Evolutionary conservation across 37 sponge, comb jelly and placozoan genomes (phyloP).

Genomic region (Dysidea cf. avara): DNA sequence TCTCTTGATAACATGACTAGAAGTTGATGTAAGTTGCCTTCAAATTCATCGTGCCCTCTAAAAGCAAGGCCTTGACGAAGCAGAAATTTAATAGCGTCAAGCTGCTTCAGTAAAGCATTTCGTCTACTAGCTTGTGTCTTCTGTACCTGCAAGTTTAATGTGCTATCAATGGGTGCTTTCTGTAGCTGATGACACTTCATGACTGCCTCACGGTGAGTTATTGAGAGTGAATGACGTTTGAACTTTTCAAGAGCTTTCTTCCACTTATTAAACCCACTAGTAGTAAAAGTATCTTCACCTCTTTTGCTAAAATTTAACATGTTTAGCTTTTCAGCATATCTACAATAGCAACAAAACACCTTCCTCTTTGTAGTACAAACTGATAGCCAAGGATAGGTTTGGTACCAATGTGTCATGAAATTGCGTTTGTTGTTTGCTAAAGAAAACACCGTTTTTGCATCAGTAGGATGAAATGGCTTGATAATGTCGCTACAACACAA

Average conservation of each 20-base stretch:
- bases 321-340: conserved; percentile 6
- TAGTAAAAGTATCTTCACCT: conserved; percentile 26
- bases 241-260: conserved; percentile 49
- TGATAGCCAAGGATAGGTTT: conserved; percentile 29
- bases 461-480: no score
- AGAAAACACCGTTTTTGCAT: no score
- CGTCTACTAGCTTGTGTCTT: conserved; percentile 14
- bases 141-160: conserved; percentile 9
- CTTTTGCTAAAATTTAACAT: conserved; percentile 22
- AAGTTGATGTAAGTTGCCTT: conserved; percentile 38
- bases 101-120: conserved; percentile 27
- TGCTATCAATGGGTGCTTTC: not conserved
- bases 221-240: conserved; percentile 4
- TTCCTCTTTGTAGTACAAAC: conserved; percentile 14
- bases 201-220: conserved; percentile 21
- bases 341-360: conserved; percentile 50
- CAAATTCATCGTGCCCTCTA: conserved; percentile 41
- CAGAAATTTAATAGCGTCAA: conserved; percentile 18
- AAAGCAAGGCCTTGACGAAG: conserved; percentile 19
- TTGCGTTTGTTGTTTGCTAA: no score
- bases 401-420: no score
- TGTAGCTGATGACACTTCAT: conserved; percentile 18
- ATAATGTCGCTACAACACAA: not conserved
- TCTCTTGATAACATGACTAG: conserved; percentile 9
- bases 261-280: conserved; percentile 53